These are phyloP conservation scores for Macropus fuliginosus DNA, from an alignment of 2,797 vertebrate species.

Conservation along the genomic window DNA sequence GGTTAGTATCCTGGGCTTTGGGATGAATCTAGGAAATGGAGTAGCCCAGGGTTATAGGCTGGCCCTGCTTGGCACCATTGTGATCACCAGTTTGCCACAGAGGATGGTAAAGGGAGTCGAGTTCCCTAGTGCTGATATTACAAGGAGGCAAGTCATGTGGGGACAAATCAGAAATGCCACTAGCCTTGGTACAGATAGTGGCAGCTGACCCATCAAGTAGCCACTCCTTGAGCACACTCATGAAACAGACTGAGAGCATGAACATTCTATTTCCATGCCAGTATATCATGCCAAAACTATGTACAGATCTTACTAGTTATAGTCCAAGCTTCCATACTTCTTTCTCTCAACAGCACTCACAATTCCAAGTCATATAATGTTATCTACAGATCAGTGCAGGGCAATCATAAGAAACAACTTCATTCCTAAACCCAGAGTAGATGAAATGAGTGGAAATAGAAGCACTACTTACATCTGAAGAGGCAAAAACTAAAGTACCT, in stretches of 20 bases:
- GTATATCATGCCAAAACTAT: background rate
- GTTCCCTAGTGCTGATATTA: background rate
- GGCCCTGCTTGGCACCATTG: background rate
- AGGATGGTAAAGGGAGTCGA: background rate
- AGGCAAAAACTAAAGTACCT: background rate
- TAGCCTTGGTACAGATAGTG: background rate
- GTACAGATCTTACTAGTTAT: background rate
- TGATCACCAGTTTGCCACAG: background rate
- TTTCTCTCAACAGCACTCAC: background rate
- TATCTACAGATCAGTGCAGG: background rate
- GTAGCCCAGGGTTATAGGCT: background rate
- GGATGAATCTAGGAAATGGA: background rate
- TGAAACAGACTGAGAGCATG: background rate
- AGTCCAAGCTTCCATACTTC: background rate
- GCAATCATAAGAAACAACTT: background rate
- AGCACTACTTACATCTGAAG: background rate
- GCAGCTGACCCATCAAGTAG: background rate
- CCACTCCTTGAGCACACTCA: background rate
- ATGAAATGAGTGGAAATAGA: background rate
- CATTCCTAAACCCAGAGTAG: background rate
- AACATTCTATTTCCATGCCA: background rate
- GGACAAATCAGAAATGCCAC: background rate
- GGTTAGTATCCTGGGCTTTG: background rate
- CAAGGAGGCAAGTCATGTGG: background rate
- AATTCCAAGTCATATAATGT: background rate